Base-by-base conservation (phyloP, 37 sponge, comb jelly and placozoan species). In the Crambe crambe region DNA sequence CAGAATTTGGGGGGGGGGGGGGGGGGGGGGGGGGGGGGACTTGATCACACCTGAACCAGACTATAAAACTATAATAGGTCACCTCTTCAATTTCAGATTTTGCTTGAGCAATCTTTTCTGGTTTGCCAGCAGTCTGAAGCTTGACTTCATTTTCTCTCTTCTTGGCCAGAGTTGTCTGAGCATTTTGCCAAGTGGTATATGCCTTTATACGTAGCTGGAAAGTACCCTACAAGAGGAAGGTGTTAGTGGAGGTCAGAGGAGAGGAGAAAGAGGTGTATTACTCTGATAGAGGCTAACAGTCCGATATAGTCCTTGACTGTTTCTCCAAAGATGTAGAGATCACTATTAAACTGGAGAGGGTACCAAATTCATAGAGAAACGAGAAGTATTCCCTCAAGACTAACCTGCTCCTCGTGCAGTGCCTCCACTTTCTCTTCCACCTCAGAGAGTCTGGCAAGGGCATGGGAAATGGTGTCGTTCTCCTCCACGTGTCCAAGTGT, bases 61-160 rank as follows among this genome's bases (percentile, higher is more conserved):
- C 6, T 3, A 60, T 4, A 25, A n/a, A 25, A 4, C 25, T 31
- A 5, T 31, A 65, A 2, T 60, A 38, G 73, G 76, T 58, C 56
- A 96, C 97, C 51, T 86, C 90, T 61, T 78, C 61, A 6, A 97
- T 92, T 54, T 97, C 98, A 37, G 76, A 77, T 43, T 94, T 86
- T 9, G 79, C 70, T 35, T 70, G 83, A 1, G 88, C 83, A n/a
- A 97, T 54, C 65, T 96, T 93, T 25, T 98, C 99, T 31, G 85
- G 62, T 57, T 96, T 98, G 8, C 96, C 96, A 0, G 69, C 68
- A 4, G 93, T 83, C 37, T 91, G 80, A 21, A 90, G 72, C 77
- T 98, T 98, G 37, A 32, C 68, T 44, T 98, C 97, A 0, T 76
- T 57, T 37, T 98, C 99, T 71, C 90, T 89, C 89, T 96, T 96